Conservation (phyloP, 1,140 invertebrate species). For the Sycobia sp. region DNA sequence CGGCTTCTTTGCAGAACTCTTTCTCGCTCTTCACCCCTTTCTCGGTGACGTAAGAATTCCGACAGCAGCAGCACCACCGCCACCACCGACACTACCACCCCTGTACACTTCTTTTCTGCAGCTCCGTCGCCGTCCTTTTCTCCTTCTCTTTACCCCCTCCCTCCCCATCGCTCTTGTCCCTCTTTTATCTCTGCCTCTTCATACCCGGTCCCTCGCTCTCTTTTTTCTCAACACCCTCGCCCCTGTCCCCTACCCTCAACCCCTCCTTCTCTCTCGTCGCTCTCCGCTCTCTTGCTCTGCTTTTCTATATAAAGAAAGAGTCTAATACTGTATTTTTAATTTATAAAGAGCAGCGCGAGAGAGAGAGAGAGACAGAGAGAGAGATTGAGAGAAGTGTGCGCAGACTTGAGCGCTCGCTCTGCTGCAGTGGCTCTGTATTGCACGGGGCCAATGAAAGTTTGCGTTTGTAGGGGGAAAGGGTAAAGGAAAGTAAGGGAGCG, state of each 20-base stretch:
- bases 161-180: slow-evolving; percentile 21
- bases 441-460: slow-evolving; percentile 6
- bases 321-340: slow-evolving; percentile 33
- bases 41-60: slow-evolving; percentile 24
- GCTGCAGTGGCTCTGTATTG: too few relatives aligned
- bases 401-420: too few relatives aligned
- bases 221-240: neutral
- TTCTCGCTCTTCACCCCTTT: slow-evolving; percentile 28
- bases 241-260: slow-evolving; percentile 28
- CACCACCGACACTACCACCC: neutral
- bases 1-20: neutral
- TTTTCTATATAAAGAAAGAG: slow-evolving; percentile 24
- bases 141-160: too few relatives aligned
- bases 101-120: neutral
- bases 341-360: slow-evolving; percentile 29
- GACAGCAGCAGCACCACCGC: neutral
- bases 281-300: slow-evolving; percentile 32
- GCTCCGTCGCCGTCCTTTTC: neutral
- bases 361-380: too few relatives aligned
- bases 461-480: neutral
- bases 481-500: too few relatives aligned
- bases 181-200: too few relatives aligned
- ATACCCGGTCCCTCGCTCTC: slow-evolving; percentile 27
- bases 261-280: slow-evolving; percentile 35
- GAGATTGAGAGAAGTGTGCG: neutral